phyloP scores from a whole-genome alignment of 2,888 invertebrate species.

The Mimachlamys varia region DNA sequence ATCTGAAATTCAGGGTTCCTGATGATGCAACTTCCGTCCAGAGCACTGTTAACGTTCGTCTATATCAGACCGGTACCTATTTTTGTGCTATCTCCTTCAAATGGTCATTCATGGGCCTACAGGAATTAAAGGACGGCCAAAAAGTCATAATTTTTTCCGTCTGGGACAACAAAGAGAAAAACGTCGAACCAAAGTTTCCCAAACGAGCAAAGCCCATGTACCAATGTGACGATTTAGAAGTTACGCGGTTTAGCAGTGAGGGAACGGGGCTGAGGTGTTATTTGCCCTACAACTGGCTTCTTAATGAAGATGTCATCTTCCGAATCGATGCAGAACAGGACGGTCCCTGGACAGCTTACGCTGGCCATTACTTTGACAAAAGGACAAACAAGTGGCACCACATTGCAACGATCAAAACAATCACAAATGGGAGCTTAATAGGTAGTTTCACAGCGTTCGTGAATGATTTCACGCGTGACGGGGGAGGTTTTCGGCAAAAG shows the following conservation, averaged over 20 bases:
- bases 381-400: conserved; percentile 28
- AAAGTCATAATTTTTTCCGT: conserved; percentile 45
- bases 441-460: conserved; percentile 32
- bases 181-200: conserved; percentile 34
- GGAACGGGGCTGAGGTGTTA: conserved; percentile 40
- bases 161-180: conserved; percentile 40
- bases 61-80: conserved; percentile 39
- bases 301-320: conserved; percentile 37
- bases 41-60: conserved; percentile 33
- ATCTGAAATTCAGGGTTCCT: conserved; percentile 40
- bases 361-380: conserved; percentile 34
- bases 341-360: conserved; percentile 31
- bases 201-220: conserved; percentile 23
- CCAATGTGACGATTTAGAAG: conserved; percentile 40
- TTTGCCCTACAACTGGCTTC: conserved; percentile 36
- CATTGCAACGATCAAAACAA: conserved; percentile 42
- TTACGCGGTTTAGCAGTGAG: conserved; percentile 42
- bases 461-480: conserved; percentile 40
- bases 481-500: conserved; percentile 34
- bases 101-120: conserved; percentile 41
- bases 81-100: conserved; percentile 44
- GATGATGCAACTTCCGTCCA: neutral
- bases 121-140: conserved; percentile 37
- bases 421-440: conserved; percentile 37
- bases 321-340: conserved; percentile 38